phyloP scores from a whole-genome alignment of 1,140 invertebrate species.

The Heliothis subflexa region DNA sequence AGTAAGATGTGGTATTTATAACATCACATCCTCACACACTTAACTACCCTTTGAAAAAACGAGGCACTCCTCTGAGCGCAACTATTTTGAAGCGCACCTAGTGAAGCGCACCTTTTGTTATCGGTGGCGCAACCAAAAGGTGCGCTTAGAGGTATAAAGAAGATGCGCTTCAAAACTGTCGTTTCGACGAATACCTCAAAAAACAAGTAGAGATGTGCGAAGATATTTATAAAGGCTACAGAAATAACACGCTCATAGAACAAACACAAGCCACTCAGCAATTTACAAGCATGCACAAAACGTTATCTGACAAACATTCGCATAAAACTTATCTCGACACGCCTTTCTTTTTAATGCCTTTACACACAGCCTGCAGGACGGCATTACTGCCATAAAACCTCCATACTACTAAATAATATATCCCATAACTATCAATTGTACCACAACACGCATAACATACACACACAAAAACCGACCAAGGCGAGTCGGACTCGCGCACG shows the following conservation, averaged over 20 bases:
- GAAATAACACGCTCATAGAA: no score
- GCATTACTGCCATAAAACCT: conserved; percentile 9
- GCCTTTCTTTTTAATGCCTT: conserved; percentile 19
- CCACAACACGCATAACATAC: not conserved
- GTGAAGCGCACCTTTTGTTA: no score
- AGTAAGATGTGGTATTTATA: no score
- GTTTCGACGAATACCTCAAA: no score
- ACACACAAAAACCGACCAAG: not conserved
- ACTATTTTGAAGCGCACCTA: no score
- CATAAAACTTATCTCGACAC: not conserved
- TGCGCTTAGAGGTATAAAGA: no score
- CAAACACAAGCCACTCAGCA: not conserved
- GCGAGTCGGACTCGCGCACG: no score
- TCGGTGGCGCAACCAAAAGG: no score
- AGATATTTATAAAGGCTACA: conserved; percentile 13
- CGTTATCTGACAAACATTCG: conserved; percentile 13
- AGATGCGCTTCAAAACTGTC: no score
- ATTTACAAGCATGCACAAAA: not conserved
- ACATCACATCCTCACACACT: no score
- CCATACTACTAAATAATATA: conserved; percentile 11
- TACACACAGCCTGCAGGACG: not conserved
- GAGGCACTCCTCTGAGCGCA: no score
- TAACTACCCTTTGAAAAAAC: no score
- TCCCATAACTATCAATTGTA: conserved; percentile 11
- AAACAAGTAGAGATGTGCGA: not conserved